Evolutionary conservation across 2,113 vertebrate species (phyloP).

Genomic region (Azemiops feae): DNA sequence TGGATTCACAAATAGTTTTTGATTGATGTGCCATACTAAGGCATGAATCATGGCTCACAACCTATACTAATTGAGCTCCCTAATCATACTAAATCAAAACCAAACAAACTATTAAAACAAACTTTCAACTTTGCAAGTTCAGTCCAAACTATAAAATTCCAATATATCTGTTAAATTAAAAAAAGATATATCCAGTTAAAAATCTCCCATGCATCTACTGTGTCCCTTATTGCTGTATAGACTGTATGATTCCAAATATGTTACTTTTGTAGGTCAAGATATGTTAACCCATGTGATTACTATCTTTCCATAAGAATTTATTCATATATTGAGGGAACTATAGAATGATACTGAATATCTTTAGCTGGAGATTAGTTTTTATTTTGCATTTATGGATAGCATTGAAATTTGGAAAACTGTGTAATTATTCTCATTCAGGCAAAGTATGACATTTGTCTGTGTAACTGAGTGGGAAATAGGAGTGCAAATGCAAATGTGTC

Average conservation of each 20-base stretch:
- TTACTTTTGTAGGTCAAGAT: neutral
- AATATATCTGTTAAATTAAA: neutral
- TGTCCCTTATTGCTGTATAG: neutral
- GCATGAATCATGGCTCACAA: neutral
- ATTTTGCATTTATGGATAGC: constrained; percentile 54
- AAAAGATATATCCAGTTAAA: neutral
- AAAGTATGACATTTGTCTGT: constrained; percentile 60
- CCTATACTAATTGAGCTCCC: neutral
- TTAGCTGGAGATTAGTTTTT: constrained; percentile 51
- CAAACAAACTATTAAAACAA: neutral
- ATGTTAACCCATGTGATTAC: constrained; percentile 21
- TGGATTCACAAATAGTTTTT: neutral
- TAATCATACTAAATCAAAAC: neutral
- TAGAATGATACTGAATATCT: constrained; percentile 18
- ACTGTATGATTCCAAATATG: neutral
- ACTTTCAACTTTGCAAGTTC: neutral
- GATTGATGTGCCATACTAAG: neutral
- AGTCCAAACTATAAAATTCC: neutral
- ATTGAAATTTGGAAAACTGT: constrained; percentile 4
- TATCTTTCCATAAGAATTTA: constrained; percentile 48
- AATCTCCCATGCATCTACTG: neutral
- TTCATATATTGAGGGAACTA: constrained; percentile 28
- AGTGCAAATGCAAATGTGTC: constrained; percentile 56
- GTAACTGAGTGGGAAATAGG: constrained; percentile 32
- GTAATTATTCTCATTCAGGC: constrained; percentile 17